phyloP scores from a whole-genome alignment of 2,113 vertebrate genomes.

The Anolis carolinensis region DNA sequence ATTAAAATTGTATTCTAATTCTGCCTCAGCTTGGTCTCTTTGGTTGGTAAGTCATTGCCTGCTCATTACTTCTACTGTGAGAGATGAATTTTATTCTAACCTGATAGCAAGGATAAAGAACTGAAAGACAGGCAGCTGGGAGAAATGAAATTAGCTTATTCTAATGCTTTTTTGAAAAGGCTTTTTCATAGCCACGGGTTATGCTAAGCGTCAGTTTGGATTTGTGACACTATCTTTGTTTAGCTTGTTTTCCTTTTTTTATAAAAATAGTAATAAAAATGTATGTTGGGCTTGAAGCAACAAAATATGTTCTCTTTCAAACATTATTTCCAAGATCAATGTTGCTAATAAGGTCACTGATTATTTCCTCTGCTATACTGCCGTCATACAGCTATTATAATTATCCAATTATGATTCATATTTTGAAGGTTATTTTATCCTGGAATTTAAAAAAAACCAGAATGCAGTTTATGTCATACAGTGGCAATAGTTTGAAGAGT shows the following conservation, averaged over 20 bases:
- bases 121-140: constrained; percentile 77
- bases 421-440: constrained; percentile 54
- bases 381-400: constrained; percentile 68
- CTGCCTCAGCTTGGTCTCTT: constrained; percentile 77
- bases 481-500: constrained; percentile 46
- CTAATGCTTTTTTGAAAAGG: constrained; percentile 70
- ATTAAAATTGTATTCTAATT: constrained; percentile 87
- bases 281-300: constrained; percentile 52
- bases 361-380: constrained; percentile 57
- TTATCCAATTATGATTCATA: constrained; percentile 59
- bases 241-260: constrained; percentile 54
- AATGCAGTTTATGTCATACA: constrained; percentile 57
- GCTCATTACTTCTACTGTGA: constrained; percentile 81
- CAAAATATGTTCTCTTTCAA: constrained; percentile 57
- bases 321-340: constrained; percentile 54
- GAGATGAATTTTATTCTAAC: constrained; percentile 84
- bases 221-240: constrained; percentile 72
- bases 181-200: constrained; percentile 69
- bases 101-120: constrained; percentile 79
- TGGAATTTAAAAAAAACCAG: constrained; percentile 25
- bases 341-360: constrained; percentile 53
- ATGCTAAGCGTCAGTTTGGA: constrained; percentile 69
- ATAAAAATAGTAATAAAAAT: background rate
- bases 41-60: constrained; percentile 83
- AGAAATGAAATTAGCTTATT: constrained; percentile 81